These are phyloP conservation scores for Odiellus spinosus DNA, from an alignment of 2,888 invertebrate genomes.

Conservation along the genomic window DNA sequence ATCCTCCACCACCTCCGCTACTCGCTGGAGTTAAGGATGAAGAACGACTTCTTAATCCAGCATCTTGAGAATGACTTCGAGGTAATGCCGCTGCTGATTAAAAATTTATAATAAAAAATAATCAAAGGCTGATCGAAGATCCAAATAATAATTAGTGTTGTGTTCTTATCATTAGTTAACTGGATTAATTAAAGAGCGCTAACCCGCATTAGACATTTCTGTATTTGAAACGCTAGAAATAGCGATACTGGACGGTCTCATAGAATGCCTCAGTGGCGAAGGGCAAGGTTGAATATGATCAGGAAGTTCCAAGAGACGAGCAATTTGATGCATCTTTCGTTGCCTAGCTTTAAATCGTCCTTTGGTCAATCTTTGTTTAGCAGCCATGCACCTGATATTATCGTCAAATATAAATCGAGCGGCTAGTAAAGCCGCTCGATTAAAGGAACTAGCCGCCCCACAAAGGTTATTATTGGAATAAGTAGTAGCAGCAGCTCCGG, in stretches of 20 bases:
- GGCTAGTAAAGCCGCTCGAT: slow-evolving; percentile 52
- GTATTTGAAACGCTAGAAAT: no score
- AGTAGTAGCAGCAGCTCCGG: slow-evolving; percentile 35
- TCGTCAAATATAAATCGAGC: slow-evolving; percentile 96
- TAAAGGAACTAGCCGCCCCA: slow-evolving; percentile 2
- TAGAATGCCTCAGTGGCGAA: slow-evolving; percentile 23
- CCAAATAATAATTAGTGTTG: neutral
- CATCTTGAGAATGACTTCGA: slow-evolving; percentile 18
- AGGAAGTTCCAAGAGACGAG: slow-evolving; percentile 64
- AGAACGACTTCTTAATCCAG: slow-evolving; percentile 13
- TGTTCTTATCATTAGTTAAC: no score
- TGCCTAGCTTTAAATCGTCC: slow-evolving; percentile 86
- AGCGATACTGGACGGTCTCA: slow-evolving; percentile 8
- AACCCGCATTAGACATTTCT: no score
- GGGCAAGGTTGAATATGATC: slow-evolving; percentile 25
- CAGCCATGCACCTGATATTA: slow-evolving; percentile 97
- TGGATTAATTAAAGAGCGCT: no score
- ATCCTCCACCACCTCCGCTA: neutral
- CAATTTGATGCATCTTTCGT: slow-evolving; percentile 92
- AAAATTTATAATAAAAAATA: neutral
- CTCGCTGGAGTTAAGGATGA: neutral
- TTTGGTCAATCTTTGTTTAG: slow-evolving; percentile 60
- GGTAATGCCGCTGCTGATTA: slow-evolving; percentile 11
- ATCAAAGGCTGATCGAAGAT: neutral
- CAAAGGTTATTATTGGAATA: slow-evolving; percentile 31